Evolutionary conservation across 2,797 vertebrate species (phyloP), one percentile per base, ranked within the genome.

Genomic region (Varecia variegata): DNA sequence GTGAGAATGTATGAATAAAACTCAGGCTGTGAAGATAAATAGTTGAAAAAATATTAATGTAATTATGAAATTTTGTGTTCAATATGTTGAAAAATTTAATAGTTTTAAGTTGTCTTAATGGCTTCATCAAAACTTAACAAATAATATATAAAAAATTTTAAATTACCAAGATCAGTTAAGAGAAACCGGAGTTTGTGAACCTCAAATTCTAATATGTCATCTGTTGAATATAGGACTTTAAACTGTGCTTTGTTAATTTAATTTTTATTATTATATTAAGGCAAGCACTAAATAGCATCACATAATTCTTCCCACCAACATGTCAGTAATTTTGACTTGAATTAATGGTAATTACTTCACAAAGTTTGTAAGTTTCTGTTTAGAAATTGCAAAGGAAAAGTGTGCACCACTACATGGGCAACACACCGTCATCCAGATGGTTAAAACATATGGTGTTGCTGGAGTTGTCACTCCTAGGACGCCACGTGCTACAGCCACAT

Each of bases 281-380:
- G 20, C 4, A 73, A 62, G 7, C 2, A 58, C 17, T 32, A 79
- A 70, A 21, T 40, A 76, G 3, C 7, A 77, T 71, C 11, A 7
- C 30, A 58, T 40, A 93, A 87, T 88, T 85, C 30, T 82, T 84
- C n/a, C 27, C 5, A 79, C 32, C 13, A 43, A 47, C 5, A 25
- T 93, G 43, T 62, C 88, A 54, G 35, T 76, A 77, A 86, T 71
- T 94, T 89, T 91, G 27, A 18, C 38, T 96, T 80, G 18, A 84
- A 83, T 89, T 74, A 62, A 38, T 83, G 30, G 5, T 93, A 80
- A 54, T 86, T 81, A 23, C 40, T 52, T 95, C 27, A 86, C 8
- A 56, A 67, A 76, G 32, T 67, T 27, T 90, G 21, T 43, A 86
- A 71, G n/a, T 60, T 76, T 73, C 60, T 77, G 43, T 70, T 74